Evolutionary conservation across 2,888 invertebrate genomes (phyloP).

Genomic region (Pandemis heparana): DNA sequence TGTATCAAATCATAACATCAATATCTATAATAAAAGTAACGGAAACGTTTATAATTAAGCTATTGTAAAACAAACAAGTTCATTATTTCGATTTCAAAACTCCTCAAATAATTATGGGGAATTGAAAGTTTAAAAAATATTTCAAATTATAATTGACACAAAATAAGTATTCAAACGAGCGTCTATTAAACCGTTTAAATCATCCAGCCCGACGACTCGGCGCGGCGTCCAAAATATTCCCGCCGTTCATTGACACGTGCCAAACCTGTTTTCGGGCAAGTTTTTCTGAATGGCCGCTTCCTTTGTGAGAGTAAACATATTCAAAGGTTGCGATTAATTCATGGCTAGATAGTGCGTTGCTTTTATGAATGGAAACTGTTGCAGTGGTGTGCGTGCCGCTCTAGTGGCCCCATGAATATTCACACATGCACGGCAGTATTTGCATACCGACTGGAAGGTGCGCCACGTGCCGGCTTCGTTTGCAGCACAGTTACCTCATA

Average conservation of each 20-base stretch:
- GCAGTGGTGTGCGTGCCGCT: conserved; percentile 67
- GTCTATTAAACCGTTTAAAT: conserved; percentile 79
- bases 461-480: conserved; percentile 76
- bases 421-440: conserved; percentile 65
- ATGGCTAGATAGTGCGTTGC: conserved; percentile 81
- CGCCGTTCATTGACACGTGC: conserved; percentile 85
- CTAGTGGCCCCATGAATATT: conserved; percentile 59
- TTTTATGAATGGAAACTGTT: conserved; percentile 82
- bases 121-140: conserved; percentile 56
- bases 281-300: conserved; percentile 85
- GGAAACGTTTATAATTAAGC: conserved; percentile 26
- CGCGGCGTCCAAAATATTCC: conserved; percentile 79
- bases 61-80: conserved; percentile 40
- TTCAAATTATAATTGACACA: conserved; percentile 68
- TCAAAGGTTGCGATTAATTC: conserved; percentile 86
- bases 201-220: conserved; percentile 71
- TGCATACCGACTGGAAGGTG: conserved; percentile 79
- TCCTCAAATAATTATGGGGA: conserved; percentile 38
- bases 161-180: conserved; percentile 69
- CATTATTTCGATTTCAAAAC: conserved; percentile 40
- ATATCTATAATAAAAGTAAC: conserved; percentile 29
- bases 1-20: conserved; percentile 15
- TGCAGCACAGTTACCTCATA: conserved; percentile 78
- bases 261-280: conserved; percentile 81
- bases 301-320: conserved; percentile 84